phyloP scores from a whole-genome alignment of 2,113 vertebrate species.

The Macrotus californicus region DNA sequence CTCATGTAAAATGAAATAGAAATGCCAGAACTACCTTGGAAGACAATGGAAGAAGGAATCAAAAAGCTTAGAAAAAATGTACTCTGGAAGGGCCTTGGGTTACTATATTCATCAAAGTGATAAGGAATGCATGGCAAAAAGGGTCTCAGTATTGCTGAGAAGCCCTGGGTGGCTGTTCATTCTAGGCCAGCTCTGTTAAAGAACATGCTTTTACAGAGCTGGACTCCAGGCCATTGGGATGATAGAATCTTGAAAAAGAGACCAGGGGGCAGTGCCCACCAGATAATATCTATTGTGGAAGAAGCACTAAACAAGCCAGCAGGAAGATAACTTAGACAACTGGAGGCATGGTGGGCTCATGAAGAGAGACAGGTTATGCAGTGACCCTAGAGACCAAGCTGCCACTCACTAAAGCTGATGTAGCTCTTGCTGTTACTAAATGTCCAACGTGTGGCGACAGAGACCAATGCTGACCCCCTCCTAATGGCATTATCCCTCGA shows the following conservation, averaged over 20 bases:
- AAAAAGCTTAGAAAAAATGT: background rate
- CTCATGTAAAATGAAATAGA: background rate
- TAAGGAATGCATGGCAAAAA: background rate
- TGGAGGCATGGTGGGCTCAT: background rate
- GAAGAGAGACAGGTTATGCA: background rate
- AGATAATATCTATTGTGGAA: background rate
- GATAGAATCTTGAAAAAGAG: background rate
- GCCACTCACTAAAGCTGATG: background rate
- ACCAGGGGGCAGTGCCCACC: background rate
- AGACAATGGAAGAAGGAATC: background rate
- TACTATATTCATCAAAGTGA: background rate
- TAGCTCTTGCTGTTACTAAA: background rate
- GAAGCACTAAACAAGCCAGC: background rate
- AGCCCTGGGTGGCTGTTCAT: background rate
- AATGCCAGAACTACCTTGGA: background rate
- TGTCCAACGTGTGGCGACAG: background rate
- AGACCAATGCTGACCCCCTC: background rate
- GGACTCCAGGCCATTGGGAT: background rate
- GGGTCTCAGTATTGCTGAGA: background rate
- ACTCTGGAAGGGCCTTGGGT: background rate
- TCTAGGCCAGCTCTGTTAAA: background rate
- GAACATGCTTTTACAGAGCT: background rate
- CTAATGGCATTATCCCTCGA: background rate
- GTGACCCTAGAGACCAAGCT: background rate
- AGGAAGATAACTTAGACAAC: background rate